phyloP scores from a whole-genome alignment of 2,113 vertebrate genomes.

The Carassius gibelio region DNA sequence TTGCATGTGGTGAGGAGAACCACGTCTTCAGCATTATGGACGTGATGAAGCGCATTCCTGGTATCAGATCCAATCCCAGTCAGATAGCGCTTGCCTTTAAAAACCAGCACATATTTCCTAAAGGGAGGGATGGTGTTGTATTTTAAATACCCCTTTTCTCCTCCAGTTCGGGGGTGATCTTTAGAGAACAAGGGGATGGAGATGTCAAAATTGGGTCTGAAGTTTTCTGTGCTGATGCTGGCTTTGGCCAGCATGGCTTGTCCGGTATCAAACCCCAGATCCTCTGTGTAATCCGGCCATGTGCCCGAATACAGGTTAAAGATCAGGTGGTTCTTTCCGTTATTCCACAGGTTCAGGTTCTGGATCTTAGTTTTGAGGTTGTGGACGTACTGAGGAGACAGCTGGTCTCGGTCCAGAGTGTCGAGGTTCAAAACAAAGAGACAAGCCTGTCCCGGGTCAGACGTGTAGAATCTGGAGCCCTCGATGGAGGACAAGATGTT shows the following conservation, averaged over 20 bases:
- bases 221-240: slow-evolving; percentile 96
- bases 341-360: slow-evolving; percentile 93
- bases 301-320: slow-evolving; percentile 99
- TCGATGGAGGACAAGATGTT: slow-evolving; percentile 93
- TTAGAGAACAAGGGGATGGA: slow-evolving; percentile 98
- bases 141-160: slow-evolving; percentile 91
- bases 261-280: slow-evolving; percentile 95
- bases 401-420: slow-evolving; percentile 94
- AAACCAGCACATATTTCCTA: slow-evolving; percentile 98
- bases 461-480: slow-evolving; percentile 91
- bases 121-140: slow-evolving; percentile 95
- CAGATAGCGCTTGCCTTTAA: slow-evolving; percentile 98
- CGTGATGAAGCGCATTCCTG: slow-evolving; percentile 97
- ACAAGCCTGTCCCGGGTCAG: slow-evolving; percentile 92
- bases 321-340: slow-evolving; percentile 96
- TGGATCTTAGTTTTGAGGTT: slow-evolving; percentile 93
- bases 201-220: slow-evolving; percentile 93
- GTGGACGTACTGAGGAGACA: slow-evolving; percentile 97
- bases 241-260: slow-evolving; percentile 98
- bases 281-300: slow-evolving; percentile 98
- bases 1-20: slow-evolving; percentile 98
- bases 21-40: slow-evolving; percentile 96
- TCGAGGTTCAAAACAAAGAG: slow-evolving; percentile 94
- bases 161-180: slow-evolving; percentile 97
- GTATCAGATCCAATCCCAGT: slow-evolving; percentile 99